Conservation (phyloP, 1,140 invertebrate genomes). For the Lasaia peninsularis region DNA sequence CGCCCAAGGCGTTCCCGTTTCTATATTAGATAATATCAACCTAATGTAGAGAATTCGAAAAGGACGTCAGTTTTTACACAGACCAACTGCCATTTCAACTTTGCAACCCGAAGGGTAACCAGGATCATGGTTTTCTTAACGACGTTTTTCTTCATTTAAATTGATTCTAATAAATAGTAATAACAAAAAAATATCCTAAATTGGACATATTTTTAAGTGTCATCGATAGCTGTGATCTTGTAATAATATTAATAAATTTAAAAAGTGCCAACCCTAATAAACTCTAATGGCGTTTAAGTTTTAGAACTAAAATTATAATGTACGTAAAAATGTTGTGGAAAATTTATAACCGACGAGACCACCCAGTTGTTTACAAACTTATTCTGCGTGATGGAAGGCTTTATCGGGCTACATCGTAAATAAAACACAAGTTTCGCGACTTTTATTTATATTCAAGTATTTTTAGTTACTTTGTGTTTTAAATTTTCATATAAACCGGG, state of each 20-base stretch:
- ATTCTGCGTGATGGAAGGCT: background rate
- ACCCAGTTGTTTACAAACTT: constrained; percentile 18
- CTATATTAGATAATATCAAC: too few relatives aligned
- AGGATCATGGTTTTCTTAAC: too few relatives aligned
- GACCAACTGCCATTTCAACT: too few relatives aligned
- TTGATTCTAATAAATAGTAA: too few relatives aligned
- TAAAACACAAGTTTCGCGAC: constrained; percentile 9
- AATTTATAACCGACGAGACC: constrained; percentile 19
- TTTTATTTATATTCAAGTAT: constrained; percentile 7
- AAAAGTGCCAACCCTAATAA: background rate
- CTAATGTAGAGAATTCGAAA: too few relatives aligned
- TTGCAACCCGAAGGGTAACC: too few relatives aligned
- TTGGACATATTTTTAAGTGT: too few relatives aligned
- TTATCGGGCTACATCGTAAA: constrained; percentile 3
- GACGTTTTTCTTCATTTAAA: too few relatives aligned
- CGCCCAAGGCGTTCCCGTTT: too few relatives aligned
- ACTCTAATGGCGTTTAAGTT: constrained; percentile 2
- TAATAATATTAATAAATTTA: background rate
- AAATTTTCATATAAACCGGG: background rate
- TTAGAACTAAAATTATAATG: constrained; percentile 13
- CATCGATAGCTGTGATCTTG: too few relatives aligned
- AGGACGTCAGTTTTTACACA: too few relatives aligned
- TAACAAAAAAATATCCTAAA: too few relatives aligned
- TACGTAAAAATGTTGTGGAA: constrained; percentile 8
- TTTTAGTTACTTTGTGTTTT: constrained; percentile 7